These are phyloP conservation scores for Eriocheir sinensis DNA, from an alignment of 1,140 invertebrate genomes.

Conservation along the genomic window DNA sequence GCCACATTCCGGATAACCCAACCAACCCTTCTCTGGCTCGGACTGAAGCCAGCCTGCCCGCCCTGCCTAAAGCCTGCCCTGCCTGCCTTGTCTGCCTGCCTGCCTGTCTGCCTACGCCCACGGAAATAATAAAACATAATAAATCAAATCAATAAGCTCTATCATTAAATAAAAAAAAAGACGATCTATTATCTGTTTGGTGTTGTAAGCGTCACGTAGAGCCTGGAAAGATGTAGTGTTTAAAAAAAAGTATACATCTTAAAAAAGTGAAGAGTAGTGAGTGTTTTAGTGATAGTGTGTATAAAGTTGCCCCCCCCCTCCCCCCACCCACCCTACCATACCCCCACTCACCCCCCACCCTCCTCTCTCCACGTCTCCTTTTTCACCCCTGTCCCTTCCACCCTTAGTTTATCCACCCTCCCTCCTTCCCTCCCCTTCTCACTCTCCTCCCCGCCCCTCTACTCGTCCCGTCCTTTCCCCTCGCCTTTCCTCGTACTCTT, in stretches of 20 bases:
- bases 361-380: neutral
- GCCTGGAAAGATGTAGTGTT: conserved; percentile 48
- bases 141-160: no score
- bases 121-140: neutral
- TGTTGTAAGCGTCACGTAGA: conserved; percentile 44
- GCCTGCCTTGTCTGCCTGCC: neutral
- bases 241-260: neutral
- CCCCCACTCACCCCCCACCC: neutral
- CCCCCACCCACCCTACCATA: neutral
- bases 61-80: neutral
- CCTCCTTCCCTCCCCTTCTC: neutral
- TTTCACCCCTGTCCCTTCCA: neutral
- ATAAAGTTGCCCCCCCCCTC: neutral
- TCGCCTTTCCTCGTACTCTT: neutral
- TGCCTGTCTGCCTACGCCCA: neutral
- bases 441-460: neutral
- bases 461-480: no score
- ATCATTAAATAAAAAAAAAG: no score
- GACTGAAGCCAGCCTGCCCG: neutral
- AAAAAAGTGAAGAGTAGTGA: conserved; percentile 58
- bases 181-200: conserved; percentile 44
- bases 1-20: conserved; percentile 66
- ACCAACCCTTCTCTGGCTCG: neutral
- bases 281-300: conserved; percentile 49
- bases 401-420: conserved; percentile 26